A percentile compares a stretch with the other conserved stretches of the same genome.
These are phyloP conservation scores for Serrognathus titanus DNA, from an alignment of 2,888 invertebrate species.

Conservation along the genomic window DNA sequence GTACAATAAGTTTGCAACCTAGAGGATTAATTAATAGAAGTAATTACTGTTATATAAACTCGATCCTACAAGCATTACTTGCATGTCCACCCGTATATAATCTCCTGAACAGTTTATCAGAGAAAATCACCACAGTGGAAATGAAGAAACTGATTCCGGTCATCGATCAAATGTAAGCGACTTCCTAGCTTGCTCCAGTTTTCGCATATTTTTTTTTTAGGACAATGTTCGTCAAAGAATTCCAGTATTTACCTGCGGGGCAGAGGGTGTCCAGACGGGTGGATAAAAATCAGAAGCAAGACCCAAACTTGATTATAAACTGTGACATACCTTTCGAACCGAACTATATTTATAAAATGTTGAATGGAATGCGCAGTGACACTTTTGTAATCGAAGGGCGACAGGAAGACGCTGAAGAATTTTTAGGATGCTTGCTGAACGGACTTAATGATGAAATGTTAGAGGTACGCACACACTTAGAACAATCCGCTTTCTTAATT, in stretches of 20 bases:
- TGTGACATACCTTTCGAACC: conserved; percentile 87
- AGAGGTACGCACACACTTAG: conserved; percentile 57
- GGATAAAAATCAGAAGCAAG: conserved; percentile 54
- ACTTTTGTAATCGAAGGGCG: conserved; percentile 77
- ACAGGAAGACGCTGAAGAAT: conserved; percentile 98
- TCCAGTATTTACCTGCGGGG: conserved; percentile 63
- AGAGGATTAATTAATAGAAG: conserved; percentile 89
- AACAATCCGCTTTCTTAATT: conserved; percentile 9
- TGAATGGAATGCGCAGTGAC: conserved; percentile 71
- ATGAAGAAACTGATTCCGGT: conserved; percentile 69
- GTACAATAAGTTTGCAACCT: conserved; percentile 76
- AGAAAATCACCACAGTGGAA: conserved; percentile 53
- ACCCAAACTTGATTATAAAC: conserved; percentile 46
- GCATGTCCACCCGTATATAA: conserved; percentile 96
- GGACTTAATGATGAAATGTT: conserved; percentile 96
- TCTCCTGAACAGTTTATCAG: conserved; percentile 75
- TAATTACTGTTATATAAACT: conserved; percentile 96
- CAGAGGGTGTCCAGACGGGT: conserved; percentile 46
- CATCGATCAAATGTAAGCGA: conserved; percentile 86
- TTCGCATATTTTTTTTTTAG: conserved; percentile 45
- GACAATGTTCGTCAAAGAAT: conserved; percentile 76
- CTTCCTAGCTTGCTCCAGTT: background rate
- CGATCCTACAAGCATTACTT: conserved; percentile 87
- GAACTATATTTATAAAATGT: conserved; percentile 78
- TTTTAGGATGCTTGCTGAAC: conserved; percentile 88